These are phyloP conservation scores for Hanleya hanleyi DNA, from an alignment of 2,888 invertebrate species.

Conservation along the genomic window DNA sequence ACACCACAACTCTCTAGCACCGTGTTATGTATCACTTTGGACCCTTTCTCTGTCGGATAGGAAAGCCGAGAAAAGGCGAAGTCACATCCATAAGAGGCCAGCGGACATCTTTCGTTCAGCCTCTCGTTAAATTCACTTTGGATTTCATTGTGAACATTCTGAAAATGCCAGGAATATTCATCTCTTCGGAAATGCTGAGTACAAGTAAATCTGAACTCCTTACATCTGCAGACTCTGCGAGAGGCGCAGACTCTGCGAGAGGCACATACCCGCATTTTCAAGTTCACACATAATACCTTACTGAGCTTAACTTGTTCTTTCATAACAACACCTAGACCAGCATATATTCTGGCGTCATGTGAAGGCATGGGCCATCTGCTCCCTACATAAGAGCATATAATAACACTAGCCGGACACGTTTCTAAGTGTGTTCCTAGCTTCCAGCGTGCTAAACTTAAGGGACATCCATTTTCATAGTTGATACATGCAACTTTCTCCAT, in stretches of 20 bases:
- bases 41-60: constrained; percentile 63
- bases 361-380: constrained; percentile 75
- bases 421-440: constrained; percentile 70
- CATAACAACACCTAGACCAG: no score
- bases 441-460: constrained; percentile 67
- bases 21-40: constrained; percentile 69
- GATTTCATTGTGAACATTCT: constrained; percentile 75
- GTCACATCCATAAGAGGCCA: constrained; percentile 75
- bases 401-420: constrained; percentile 75
- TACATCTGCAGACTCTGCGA: constrained; percentile 71
- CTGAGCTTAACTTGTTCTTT: constrained; percentile 52
- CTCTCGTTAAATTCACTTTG: constrained; percentile 75
- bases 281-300: constrained; percentile 72
- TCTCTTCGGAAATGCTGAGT: constrained; percentile 75
- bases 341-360: constrained; percentile 58
- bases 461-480: constrained; percentile 74
- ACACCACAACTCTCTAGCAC: constrained; percentile 73
- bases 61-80: constrained; percentile 69
- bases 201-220: constrained; percentile 75
- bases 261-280: no score
- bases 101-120: constrained; percentile 76
- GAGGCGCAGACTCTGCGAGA: no score
- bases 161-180: constrained; percentile 74
- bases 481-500: constrained; percentile 73
- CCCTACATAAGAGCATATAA: constrained; percentile 75